These are phyloP conservation scores for Dryobotodes eremita DNA, from an alignment of 2,888 invertebrate species.

Conservation along the genomic window DNA sequence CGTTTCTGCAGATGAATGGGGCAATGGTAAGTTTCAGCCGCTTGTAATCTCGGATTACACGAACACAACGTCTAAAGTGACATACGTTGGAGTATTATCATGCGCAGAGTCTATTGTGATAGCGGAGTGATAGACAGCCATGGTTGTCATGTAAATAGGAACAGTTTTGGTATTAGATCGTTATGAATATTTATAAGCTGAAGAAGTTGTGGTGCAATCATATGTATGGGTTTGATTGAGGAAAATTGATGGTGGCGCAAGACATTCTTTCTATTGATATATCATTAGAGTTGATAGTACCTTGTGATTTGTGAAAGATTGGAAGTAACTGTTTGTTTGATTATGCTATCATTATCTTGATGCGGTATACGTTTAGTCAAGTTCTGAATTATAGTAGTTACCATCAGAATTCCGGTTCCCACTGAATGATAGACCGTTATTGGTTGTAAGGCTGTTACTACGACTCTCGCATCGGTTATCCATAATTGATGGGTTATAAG, in stretches of 20 bases:
- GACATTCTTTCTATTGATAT: conserved; percentile 42
- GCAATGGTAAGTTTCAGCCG: conserved; percentile 39
- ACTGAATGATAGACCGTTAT: conserved; percentile 1
- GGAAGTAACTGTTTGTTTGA: conserved; percentile 45
- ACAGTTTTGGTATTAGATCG: conserved; percentile 60
- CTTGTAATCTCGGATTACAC: conserved; percentile 67
- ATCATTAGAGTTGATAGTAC: conserved; percentile 30
- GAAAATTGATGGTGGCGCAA: conserved; percentile 50
- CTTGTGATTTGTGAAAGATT: conserved; percentile 20
- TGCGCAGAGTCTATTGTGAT: conserved; percentile 65
- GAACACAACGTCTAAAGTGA: conserved; percentile 63
- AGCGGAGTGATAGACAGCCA: conserved; percentile 63
- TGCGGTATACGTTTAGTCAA: conserved; percentile 11
- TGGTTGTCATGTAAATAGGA: conserved; percentile 64
- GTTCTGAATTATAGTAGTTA: conserved; percentile 20
- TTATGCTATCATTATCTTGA: conserved; percentile 46
- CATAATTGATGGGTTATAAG: background rate
- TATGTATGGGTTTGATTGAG: conserved; percentile 46
- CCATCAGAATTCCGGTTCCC: background rate
- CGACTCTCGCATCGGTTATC: background rate
- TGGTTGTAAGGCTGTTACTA: background rate
- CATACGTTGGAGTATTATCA: conserved; percentile 63
- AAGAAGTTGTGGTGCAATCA: conserved; percentile 50
- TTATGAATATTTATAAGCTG: conserved; percentile 67
- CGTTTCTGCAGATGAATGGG: background rate